Conservation (phyloP, 2,797 vertebrate species). For the Anguilla pacifica region DNA sequence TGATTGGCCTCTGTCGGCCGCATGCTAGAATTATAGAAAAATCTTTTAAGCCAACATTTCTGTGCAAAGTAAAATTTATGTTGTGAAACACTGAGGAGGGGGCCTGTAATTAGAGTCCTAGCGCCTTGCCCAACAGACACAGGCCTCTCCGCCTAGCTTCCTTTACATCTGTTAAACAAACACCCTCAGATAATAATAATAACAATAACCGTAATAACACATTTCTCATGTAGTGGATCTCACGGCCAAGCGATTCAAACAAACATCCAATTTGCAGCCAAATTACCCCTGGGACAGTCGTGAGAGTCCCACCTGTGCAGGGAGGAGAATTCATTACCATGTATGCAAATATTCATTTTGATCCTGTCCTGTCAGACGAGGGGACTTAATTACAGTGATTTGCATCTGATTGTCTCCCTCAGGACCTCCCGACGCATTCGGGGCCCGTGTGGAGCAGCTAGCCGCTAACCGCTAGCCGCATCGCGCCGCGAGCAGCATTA, state of each 20-base stretch:
- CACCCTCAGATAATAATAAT: slow-evolving; percentile 21
- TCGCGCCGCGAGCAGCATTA: slow-evolving; percentile 2
- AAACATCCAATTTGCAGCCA: slow-evolving; percentile 73
- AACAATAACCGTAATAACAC: slow-evolving; percentile 27
- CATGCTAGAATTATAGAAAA: not conserved
- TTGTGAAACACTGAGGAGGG: not conserved
- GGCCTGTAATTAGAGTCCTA: not conserved
- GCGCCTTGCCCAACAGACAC: not conserved
- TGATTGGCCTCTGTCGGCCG: too few relatives aligned
- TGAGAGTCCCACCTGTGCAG: slow-evolving; percentile 58
- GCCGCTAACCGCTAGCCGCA: too few relatives aligned
- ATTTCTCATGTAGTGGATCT: slow-evolving; percentile 40
- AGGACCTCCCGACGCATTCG: not conserved
- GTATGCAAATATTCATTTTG: slow-evolving; percentile 72
- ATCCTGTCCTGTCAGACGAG: slow-evolving; percentile 58
- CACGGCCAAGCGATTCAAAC: slow-evolving; percentile 62
- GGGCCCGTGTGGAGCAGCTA: too few relatives aligned
- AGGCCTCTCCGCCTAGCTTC: not conserved
- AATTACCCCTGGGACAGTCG: slow-evolving; percentile 67
- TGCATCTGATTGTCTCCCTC: slow-evolving; percentile 68
- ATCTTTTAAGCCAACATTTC: not conserved
- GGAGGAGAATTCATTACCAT: slow-evolving; percentile 48
- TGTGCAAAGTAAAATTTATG: not conserved
- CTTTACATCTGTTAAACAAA: slow-evolving; percentile 23
- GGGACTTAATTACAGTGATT: slow-evolving; percentile 78